These are phyloP conservation scores for Leptopilina boulardi DNA, from an alignment of 1,140 invertebrate species.

Conservation along the genomic window DNA sequence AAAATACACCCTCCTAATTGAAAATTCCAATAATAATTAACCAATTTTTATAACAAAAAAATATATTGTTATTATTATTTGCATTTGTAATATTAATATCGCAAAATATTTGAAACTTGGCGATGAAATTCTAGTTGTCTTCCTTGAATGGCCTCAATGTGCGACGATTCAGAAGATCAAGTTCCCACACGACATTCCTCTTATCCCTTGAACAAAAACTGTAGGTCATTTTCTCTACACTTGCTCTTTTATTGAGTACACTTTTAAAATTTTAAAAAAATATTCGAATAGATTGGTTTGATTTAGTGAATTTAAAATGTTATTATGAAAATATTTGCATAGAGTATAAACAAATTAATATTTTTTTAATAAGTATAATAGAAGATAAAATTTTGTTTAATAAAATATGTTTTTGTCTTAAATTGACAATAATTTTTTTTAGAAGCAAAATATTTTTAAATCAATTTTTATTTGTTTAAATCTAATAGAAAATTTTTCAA, in stretches of 20 bases:
- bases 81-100: not conserved
- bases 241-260: constrained; percentile 2
- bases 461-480: too few relatives aligned
- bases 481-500: too few relatives aligned
- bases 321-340: not conserved
- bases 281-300: not conserved
- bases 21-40: too few relatives aligned
- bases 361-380: too few relatives aligned
- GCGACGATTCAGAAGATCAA: constrained; percentile 61
- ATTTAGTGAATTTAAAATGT: not conserved
- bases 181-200: constrained; percentile 66
- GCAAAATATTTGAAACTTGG: not conserved
- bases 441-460: too few relatives aligned
- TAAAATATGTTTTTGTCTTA: too few relatives aligned
- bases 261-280: not conserved
- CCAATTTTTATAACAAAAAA: too few relatives aligned
- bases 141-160: constrained; percentile 59
- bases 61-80: not conserved
- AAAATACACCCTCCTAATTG: too few relatives aligned
- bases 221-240: not conserved
- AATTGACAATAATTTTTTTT: too few relatives aligned
- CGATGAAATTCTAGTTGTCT: constrained; percentile 4
- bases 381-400: too few relatives aligned
- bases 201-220: constrained; percentile 57
- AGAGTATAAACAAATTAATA: too few relatives aligned